Percentiles rank a stretch among this genome's conserved stretches.
phyloP scores from a whole-genome alignment of 2,113 vertebrate genomes.

The Megaceryle torquata region DNA sequence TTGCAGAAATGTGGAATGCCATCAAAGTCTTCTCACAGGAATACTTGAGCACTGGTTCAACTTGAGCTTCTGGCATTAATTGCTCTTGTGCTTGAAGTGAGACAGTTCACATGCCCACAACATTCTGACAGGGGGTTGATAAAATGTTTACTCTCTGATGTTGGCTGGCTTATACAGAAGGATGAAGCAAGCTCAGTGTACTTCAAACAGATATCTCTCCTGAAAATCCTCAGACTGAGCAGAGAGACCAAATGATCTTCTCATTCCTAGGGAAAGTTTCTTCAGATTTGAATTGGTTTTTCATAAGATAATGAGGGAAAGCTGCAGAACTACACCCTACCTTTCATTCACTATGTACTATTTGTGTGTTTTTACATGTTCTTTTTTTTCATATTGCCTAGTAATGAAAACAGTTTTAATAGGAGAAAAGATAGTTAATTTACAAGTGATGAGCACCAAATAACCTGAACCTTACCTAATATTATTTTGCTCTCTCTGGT shows the following conservation, averaged over 20 bases:
- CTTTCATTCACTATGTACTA: not conserved
- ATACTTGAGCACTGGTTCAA: not conserved
- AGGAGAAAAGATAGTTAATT: not conserved
- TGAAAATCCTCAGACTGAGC: not conserved
- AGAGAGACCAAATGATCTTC: not conserved
- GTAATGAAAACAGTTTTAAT: not conserved
- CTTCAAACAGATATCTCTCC: not conserved
- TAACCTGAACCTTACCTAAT: not conserved
- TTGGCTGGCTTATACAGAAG: not conserved
- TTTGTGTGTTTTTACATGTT: not conserved
- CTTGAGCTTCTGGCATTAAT: not conserved
- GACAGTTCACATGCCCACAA: not conserved
- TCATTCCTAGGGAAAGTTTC: not conserved
- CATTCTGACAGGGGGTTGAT: not conserved
- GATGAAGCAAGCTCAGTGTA: not conserved
- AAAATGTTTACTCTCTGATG: not conserved
- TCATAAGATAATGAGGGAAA: not conserved
- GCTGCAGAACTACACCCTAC: not conserved
- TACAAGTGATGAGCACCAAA: rapidly evolving
- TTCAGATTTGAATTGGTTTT: not conserved
- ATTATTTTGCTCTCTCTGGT: not conserved
- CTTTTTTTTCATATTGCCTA: not conserved
- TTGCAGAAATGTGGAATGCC: not conserved
- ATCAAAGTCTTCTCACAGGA: not conserved
- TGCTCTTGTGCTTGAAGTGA: not conserved